Base-by-base conservation (phyloP, 2,888 invertebrate species). In the Apomyelois bistriatella region DNA sequence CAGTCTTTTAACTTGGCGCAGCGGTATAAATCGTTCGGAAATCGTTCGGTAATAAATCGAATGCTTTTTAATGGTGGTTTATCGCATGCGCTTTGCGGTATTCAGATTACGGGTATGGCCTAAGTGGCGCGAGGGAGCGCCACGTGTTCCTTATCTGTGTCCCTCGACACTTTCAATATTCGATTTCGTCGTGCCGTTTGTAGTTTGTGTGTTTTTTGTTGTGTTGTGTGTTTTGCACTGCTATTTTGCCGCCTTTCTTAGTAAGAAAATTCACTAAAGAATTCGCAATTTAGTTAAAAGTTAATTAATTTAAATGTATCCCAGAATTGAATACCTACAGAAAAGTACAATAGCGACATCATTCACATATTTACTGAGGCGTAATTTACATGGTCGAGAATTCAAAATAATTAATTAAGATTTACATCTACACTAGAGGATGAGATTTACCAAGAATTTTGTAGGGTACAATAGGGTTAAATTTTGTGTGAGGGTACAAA, bases 91-190 rank as follows among this genome's bases (percentile, higher is more conserved):
- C 87, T 85, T 86, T 86, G 85, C 82, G 85, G 88, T 85, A 85
- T 90, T 88, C 89, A 85, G 89, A 89, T 89, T 88, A 85, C 84
- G 72, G 70, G 75, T 67, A 70, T 71, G 74, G 77, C 67, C 82
- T 88, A 86, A 89, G 89, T 89, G 90, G 83, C 76, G 80, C 79
- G 67, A 73, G 85, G 85, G 82, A 79, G 80, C 75, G 83, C 79
- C 90, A 83, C 89, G 90, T 85, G 88, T 79, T 62, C 64, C 85
- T 87, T 89, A 88, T 88, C 89, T 76, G 65, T 78, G 80, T 85
- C 85, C 81, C 82, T 86, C 82, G 87, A 90, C 90, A 90, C 87
- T 89, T 88, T 85, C 88, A 87, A 86, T 88, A 86, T 87, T 89
- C 85, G 85, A 82, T 85, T 85, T 80, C 82, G 79, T 77, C 75